Evolutionary conservation across 2,797 vertebrate genomes (phyloP).

Genomic region (Paedocypris micromegethes): DNA sequence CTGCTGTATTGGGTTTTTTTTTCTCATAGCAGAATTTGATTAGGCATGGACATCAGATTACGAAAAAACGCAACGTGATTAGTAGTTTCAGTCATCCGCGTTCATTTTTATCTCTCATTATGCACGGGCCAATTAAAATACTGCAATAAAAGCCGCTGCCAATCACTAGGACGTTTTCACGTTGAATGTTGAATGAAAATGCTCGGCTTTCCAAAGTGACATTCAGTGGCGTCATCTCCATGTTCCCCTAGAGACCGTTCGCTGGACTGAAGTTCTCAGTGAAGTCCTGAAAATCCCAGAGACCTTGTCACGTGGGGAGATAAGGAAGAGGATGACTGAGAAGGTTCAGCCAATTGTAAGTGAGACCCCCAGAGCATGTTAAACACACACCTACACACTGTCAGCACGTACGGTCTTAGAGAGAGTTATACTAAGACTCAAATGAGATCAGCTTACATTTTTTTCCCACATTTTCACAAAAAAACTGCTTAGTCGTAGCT

Average conservation of each 20-base stretch:
- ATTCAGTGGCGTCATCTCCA: conserved; percentile 22
- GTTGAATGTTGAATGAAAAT: not conserved
- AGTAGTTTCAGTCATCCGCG: not conserved
- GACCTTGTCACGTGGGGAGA: conserved; percentile 18
- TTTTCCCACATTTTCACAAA: too few relatives aligned
- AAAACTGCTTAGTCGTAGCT: too few relatives aligned
- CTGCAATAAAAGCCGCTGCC: conserved; percentile 8
- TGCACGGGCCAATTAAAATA: conserved; percentile 14
- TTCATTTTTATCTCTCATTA: conserved; percentile 14
- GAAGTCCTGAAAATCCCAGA: conserved; percentile 71
- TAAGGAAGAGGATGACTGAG: conserved; percentile 33
- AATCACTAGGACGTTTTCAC: conserved; percentile 7
- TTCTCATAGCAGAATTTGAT: conserved; percentile 32
- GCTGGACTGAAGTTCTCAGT: conserved; percentile 73
- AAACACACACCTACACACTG: not conserved
- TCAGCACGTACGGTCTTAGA: conserved; percentile 10
- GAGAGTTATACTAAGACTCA: not conserved
- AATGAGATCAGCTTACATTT: too few relatives aligned
- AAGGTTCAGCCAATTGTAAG: conserved; percentile 29
- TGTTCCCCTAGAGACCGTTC: conserved; percentile 67
- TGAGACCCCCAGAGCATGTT: conserved; percentile 24
- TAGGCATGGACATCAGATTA: conserved; percentile 24
- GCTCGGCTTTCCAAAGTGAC: conserved; percentile 1
- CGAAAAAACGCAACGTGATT: conserved; percentile 9
- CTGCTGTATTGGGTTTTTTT: conserved; percentile 19